A percentile compares a stretch with the other conserved stretches of the same genome.
These are phyloP conservation scores for Timandra comae DNA, from an alignment of 2,888 invertebrate genomes.

Conservation along the genomic window DNA sequence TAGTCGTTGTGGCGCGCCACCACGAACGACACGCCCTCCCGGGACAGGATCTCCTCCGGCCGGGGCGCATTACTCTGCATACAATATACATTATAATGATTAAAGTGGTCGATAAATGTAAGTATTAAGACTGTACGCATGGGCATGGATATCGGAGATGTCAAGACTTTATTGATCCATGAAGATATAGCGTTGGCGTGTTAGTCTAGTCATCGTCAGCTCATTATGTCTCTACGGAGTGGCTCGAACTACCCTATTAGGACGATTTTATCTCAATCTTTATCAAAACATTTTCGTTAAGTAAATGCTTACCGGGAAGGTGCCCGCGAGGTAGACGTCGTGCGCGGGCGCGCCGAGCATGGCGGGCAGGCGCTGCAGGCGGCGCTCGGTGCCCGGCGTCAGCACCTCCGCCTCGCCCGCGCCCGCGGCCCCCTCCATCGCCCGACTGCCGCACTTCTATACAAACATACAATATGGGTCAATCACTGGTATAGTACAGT, in stretches of 20 bases:
- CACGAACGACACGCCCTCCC: slow-evolving; percentile 76
- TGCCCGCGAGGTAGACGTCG: slow-evolving; percentile 90
- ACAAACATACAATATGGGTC: too few species aligned
- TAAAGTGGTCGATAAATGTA: too few species aligned
- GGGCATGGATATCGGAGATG: too few species aligned
- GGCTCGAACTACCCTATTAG: too few species aligned
- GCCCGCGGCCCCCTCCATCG: slow-evolving; percentile 15
- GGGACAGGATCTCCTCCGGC: slow-evolving; percentile 53
- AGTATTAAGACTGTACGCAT: too few species aligned
- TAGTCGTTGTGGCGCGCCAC: slow-evolving; percentile 76
- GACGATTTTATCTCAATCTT: too few species aligned
- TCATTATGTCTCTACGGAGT: too few species aligned
- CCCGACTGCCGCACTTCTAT: slow-evolving; percentile 23
- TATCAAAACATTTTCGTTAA: not conserved
- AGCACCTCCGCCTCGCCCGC: slow-evolving; percentile 35
- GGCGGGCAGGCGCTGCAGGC: slow-evolving; percentile 61
- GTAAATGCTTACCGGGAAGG: slow-evolving; percentile 71
- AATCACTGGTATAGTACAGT: too few species aligned
- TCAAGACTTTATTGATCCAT: too few species aligned
- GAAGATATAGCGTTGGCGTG: too few species aligned
- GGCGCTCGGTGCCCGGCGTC: slow-evolving; percentile 64
- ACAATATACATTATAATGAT: too few species aligned
- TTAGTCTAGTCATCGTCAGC: too few species aligned
- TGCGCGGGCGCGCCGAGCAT: slow-evolving; percentile 68
- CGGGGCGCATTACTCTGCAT: slow-evolving; percentile 34